Evolutionary conservation across 2,113 vertebrate genomes (phyloP), one percentile per base, ranked within the genome.

Genomic region (Malurus elegans): DNA sequence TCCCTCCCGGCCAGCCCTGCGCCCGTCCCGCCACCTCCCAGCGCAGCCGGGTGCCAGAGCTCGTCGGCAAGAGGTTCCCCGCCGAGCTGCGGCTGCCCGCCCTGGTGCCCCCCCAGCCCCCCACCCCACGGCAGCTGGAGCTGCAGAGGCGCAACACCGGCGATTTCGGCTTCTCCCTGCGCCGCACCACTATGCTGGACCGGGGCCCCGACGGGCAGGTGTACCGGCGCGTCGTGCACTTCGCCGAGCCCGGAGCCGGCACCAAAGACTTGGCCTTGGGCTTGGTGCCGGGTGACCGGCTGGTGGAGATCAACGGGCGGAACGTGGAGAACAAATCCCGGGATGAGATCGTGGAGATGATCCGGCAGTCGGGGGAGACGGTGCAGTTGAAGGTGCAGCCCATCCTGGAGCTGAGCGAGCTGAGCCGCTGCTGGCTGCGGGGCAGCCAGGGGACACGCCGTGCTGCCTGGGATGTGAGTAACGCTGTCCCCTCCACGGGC

Each of bases 271-370:
- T 98, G 92, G 98, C 98, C 3, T 86, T 99, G 87, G 99, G 99
- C 8, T 96, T 99, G 97, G 99, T 99, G 87, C 99, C 99, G 0
- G 99, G 99, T 4, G 99, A 99, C 93, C 98, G 99, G 14, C 96
- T 99, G 82, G 99, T 99, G 80, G 99, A 99, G 97, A 99, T 99
- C 97, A 99, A 99, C 1, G 98, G 99, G 19, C 79, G 97, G 56
- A 99, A 99, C 1, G 99, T 99, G 98, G 99, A 99, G 97, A 99
- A 48, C 92, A 99, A 98, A 92, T 99, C 95, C 95, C 97, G 99
- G 75, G 99, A 99, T 15, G 99, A 99, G 97, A 99, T 99, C 0
- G 99, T 99, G 97, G 99, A 99, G 97, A 99, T 99, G 99, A 99
- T 99, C 97, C 99, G 99, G 85, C 99, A 99, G 92, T 99, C 99